Conservation (phyloP, 2,797 vertebrate genomes). For the Loris lydekkerianus region DNA sequence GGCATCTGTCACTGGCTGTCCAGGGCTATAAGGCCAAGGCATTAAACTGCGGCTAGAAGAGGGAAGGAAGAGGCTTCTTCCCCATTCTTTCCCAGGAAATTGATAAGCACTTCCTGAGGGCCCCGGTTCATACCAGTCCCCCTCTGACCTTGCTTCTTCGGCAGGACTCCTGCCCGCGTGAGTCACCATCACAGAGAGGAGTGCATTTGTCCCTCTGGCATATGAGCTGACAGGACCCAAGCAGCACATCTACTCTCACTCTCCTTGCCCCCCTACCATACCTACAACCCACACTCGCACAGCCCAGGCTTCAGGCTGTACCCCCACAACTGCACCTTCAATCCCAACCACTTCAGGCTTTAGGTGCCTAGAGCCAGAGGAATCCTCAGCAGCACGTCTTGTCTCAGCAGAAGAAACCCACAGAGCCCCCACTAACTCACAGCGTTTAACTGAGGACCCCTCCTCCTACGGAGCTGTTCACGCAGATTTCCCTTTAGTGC, state of each 20-base stretch:
- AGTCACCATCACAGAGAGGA: rapidly evolving
- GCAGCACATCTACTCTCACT: neutral
- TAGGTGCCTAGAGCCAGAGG: neutral
- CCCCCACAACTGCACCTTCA: neutral
- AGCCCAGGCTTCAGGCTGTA: neutral
- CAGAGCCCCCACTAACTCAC: neutral
- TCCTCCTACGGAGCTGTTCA: too few relatives aligned
- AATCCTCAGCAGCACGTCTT: neutral
- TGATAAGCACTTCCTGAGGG: neutral
- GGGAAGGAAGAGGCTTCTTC: neutral
- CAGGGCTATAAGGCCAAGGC: neutral
- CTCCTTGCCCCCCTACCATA: neutral
- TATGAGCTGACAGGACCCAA: neutral
- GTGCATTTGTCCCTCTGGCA: neutral
- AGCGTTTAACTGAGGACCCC: neutral
- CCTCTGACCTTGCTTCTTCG: neutral
- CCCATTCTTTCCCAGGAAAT: neutral
- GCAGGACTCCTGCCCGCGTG: neutral
- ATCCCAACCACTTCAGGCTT: neutral
- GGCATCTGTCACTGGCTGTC: neutral
- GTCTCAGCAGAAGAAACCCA: neutral
- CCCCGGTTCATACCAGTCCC: rapidly evolving
- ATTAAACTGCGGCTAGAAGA: neutral
- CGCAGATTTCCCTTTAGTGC: too few relatives aligned
- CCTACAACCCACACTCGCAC: too few relatives aligned